These are phyloP conservation scores for Macrosiphum euphorbiae DNA, from an alignment of 2,888 invertebrate genomes.

Conservation along the genomic window DNA sequence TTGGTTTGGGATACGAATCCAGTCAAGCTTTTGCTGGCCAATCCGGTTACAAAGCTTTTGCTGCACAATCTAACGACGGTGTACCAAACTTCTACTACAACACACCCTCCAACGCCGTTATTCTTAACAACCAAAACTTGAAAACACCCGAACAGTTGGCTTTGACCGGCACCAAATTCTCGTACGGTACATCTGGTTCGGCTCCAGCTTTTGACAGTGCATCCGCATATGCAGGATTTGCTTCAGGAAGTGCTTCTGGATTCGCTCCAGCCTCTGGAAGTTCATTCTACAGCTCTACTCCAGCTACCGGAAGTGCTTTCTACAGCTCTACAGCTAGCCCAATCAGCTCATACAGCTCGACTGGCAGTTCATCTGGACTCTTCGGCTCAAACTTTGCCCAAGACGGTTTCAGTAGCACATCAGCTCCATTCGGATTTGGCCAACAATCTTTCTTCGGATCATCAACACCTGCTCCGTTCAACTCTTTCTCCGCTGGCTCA, in stretches of 20 bases:
- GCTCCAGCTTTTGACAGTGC: neutral
- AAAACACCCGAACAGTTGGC: constrained; percentile 42
- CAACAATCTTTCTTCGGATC: constrained; percentile 51
- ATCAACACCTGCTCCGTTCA: constrained; percentile 53
- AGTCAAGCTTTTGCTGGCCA: neutral
- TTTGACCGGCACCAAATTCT: neutral
- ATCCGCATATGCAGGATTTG: neutral
- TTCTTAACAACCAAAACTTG: constrained; percentile 48
- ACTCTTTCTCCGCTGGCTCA: constrained; percentile 9
- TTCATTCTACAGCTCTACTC: neutral
- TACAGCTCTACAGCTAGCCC: constrained; percentile 50
- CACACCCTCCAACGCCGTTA: constrained; percentile 40
- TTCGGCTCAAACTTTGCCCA: constrained; percentile 48
- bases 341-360: constrained; percentile 11
- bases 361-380: neutral
- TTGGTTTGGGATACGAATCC: constrained; percentile 17
- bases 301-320: neutral
- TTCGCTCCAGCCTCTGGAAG: neutral
- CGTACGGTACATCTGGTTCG: neutral
- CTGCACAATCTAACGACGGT: constrained; percentile 36
- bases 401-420: constrained; percentile 44
- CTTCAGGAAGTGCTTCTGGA: neutral
- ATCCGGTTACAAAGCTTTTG: constrained; percentile 49
- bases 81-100: constrained; percentile 37
- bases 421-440: constrained; percentile 25